These are phyloP conservation scores for Limnephilus rhombicus DNA, from an alignment of 2,888 invertebrate species.

Conservation along the genomic window DNA sequence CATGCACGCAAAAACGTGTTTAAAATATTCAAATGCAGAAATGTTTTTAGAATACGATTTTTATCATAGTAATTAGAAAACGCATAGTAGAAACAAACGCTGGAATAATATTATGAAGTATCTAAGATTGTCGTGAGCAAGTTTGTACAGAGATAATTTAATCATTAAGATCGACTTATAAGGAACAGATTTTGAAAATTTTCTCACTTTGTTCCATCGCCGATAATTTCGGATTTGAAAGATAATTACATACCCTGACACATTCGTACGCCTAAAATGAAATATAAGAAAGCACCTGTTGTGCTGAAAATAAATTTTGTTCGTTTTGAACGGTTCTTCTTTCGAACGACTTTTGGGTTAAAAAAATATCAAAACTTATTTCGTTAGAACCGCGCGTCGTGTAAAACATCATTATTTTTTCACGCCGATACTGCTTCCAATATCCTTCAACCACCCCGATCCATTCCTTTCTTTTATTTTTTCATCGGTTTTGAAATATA, in stretches of 20 bases:
- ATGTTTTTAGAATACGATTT: neutral
- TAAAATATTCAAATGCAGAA: neutral
- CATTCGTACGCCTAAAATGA: neutral
- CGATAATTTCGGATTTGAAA: constrained; percentile 7
- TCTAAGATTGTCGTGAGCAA: constrained; percentile 46
- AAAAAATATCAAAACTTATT: neutral
- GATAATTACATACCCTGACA: constrained; percentile 39
- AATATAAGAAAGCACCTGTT: neutral
- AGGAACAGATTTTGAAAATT: neutral
- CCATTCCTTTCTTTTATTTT: neutral
- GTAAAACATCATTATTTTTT: neutral
- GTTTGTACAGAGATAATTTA: neutral
- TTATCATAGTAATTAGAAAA: neutral
- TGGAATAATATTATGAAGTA: constrained; percentile 5
- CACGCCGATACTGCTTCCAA: neutral
- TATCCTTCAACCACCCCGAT: neutral
- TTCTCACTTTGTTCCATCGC: constrained; percentile 37
- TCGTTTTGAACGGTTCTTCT: neutral
- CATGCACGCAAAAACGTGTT: constrained; percentile 38
- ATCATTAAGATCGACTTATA: constrained; percentile 19
- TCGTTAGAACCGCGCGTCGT: neutral
- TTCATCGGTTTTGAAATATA: neutral
- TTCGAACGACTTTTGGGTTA: neutral
- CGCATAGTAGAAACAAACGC: constrained; percentile 18
- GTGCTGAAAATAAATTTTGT: neutral